Conservation (phyloP, 2,888 invertebrate genomes). For the Folsomia manolachei region DNA sequence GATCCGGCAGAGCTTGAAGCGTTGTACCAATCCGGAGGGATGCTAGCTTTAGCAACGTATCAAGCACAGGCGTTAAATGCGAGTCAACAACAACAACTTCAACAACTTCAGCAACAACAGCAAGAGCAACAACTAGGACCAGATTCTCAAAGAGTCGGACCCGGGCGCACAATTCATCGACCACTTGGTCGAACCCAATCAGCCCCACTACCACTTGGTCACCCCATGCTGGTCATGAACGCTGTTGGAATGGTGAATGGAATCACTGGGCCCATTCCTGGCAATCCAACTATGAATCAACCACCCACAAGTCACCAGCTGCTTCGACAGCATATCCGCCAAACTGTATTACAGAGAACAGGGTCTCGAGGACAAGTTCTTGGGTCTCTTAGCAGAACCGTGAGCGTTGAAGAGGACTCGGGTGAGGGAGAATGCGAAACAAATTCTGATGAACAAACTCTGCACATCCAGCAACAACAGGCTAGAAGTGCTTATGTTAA, state of each 20-base stretch:
- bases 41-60: slow-evolving; percentile 44
- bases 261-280: slow-evolving; percentile 51
- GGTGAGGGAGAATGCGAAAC: slow-evolving; percentile 52
- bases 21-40: slow-evolving; percentile 55
- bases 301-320: slow-evolving; percentile 48
- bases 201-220: slow-evolving; percentile 83
- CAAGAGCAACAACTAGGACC: slow-evolving; percentile 26
- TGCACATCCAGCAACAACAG: slow-evolving; percentile 33
- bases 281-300: slow-evolving; percentile 51
- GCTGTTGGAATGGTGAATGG: slow-evolving; percentile 52
- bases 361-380: slow-evolving; percentile 54
- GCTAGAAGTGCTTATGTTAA: slow-evolving; percentile 37
- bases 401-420: slow-evolving; percentile 54
- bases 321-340: slow-evolving; percentile 72
- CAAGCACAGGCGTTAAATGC: slow-evolving; percentile 52
- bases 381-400: slow-evolving; percentile 57
- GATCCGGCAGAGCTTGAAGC: slow-evolving; percentile 49
- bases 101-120: slow-evolving; percentile 27
- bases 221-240: slow-evolving; percentile 67
- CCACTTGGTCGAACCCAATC: slow-evolving; percentile 92
- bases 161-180: slow-evolving; percentile 58
- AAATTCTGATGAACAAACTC: slow-evolving; percentile 32
- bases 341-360: slow-evolving; percentile 69
- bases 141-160: slow-evolving; percentile 33
- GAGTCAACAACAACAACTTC: neutral